A percentile compares a stretch with the other conserved stretches of the same genome.
phyloP scores from a whole-genome alignment of 92 coral and sea anemone species.

The Porites rus region DNA sequence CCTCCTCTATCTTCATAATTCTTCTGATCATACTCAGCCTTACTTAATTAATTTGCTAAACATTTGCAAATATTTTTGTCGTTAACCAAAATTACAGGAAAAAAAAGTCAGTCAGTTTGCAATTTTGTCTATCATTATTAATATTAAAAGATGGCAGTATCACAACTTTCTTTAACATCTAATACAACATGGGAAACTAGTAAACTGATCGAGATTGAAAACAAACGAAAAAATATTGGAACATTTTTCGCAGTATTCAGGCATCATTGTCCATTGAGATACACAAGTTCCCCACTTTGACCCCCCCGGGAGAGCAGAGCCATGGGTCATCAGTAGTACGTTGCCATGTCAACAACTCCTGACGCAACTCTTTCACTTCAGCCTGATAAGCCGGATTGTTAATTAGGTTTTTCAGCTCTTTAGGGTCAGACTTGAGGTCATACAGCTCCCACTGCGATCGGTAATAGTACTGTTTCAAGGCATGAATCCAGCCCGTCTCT shows the following conservation, averaged over 20 bases:
- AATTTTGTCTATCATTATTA: too few species aligned
- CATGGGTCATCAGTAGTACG: constrained; percentile 85
- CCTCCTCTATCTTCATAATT: too few species aligned
- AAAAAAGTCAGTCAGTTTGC: too few species aligned
- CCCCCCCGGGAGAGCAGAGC: constrained; percentile 94
- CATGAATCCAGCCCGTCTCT: constrained; percentile 87
- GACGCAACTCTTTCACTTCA: constrained; percentile 54
- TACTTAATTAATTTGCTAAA: too few species aligned
- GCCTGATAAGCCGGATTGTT: constrained; percentile 53
- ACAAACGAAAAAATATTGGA: too few species aligned
- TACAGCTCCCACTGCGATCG: constrained; percentile 95
- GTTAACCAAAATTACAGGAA: too few species aligned
- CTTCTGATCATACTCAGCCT: too few species aligned
- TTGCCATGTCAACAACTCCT: constrained; percentile 79
- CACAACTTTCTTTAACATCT: too few species aligned
- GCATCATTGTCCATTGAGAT: constrained; percentile 74
- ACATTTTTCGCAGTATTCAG: neutral
- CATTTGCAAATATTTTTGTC: too few species aligned
- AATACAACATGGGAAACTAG: too few species aligned
- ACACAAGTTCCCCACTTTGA: constrained; percentile 80
- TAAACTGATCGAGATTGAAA: too few species aligned
- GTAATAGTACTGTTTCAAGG: constrained; percentile 79
- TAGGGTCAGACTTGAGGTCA: constrained; percentile 76
- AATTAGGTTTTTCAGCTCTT: constrained; percentile 81
- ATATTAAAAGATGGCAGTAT: too few species aligned